These are phyloP conservation scores for Pterocles orientalis DNA, from an alignment of 2,113 vertebrate genomes.

Conservation along the genomic window DNA sequence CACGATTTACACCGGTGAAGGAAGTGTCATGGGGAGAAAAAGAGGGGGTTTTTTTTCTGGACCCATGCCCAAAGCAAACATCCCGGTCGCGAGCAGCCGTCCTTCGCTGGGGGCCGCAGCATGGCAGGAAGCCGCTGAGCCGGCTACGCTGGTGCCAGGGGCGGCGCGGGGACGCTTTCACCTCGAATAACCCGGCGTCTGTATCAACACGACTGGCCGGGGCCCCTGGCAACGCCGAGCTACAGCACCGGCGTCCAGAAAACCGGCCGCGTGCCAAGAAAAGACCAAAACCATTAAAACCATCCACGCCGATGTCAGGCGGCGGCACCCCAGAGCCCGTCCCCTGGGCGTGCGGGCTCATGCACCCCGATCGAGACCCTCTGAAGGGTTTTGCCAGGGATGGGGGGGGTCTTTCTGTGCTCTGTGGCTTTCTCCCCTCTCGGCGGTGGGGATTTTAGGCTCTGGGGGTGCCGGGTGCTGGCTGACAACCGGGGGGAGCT, in stretches of 20 bases:
- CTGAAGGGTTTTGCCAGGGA: neutral
- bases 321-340: neutral
- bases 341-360: rapidly evolving
- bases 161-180: neutral
- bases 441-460: rapidly evolving
- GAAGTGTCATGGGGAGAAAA: rapidly evolving
- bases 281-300: neutral
- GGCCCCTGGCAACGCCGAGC: neutral
- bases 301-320: rapidly evolving
- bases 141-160: neutral
- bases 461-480: rapidly evolving
- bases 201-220: neutral
- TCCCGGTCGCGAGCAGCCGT: neutral
- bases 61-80: neutral
- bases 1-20: rapidly evolving
- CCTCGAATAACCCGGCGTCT: conserved; percentile 8
- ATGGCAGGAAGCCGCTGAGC: neutral
- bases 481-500: neutral
- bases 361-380: rapidly evolving
- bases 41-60: neutral
- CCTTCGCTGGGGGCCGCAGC: neutral
- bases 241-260: neutral
- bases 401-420: neutral
- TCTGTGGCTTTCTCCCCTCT: neutral
- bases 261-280: neutral